Evolutionary conservation across 2,888 invertebrate genomes (phyloP).

Genomic region (Cantharis rustica): DNA sequence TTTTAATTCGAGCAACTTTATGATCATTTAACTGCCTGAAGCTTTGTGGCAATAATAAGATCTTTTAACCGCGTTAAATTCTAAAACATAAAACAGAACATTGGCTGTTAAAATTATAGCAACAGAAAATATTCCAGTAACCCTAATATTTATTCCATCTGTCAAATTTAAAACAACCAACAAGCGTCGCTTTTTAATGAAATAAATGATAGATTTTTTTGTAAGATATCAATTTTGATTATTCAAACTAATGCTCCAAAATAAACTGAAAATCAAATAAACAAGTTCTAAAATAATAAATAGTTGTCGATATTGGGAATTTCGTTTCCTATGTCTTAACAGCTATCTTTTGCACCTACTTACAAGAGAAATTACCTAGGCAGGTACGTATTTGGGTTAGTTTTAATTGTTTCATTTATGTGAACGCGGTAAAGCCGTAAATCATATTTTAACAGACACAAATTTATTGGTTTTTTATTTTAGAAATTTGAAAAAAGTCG

Average conservation of each 20-base stretch:
- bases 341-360: not conserved
- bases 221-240: not conserved
- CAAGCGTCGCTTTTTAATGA: constrained; percentile 4
- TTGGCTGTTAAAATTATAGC: constrained; percentile 14
- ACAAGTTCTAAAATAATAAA: constrained; percentile 1
- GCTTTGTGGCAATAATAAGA: constrained; percentile 28
- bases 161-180: constrained; percentile 17
- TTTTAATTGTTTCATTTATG: not conserved
- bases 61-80: constrained; percentile 22
- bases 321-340: not conserved
- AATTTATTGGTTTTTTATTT: not conserved
- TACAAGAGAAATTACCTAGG: not conserved
- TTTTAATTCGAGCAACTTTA: constrained; percentile 48
- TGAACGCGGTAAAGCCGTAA: not conserved
- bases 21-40: constrained; percentile 42
- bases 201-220: constrained; percentile 11
- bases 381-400: not conserved
- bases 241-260: not conserved
- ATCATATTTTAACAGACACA: not conserved
- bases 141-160: constrained; percentile 20
- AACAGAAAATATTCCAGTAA: constrained; percentile 19
- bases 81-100: constrained; percentile 25
- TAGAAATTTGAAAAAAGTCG: not conserved
- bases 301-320: not conserved
- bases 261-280: not conserved